These are phyloP conservation scores for Iguana delicatissima DNA, from an alignment of 2,797 vertebrate species.

Conservation along the genomic window DNA sequence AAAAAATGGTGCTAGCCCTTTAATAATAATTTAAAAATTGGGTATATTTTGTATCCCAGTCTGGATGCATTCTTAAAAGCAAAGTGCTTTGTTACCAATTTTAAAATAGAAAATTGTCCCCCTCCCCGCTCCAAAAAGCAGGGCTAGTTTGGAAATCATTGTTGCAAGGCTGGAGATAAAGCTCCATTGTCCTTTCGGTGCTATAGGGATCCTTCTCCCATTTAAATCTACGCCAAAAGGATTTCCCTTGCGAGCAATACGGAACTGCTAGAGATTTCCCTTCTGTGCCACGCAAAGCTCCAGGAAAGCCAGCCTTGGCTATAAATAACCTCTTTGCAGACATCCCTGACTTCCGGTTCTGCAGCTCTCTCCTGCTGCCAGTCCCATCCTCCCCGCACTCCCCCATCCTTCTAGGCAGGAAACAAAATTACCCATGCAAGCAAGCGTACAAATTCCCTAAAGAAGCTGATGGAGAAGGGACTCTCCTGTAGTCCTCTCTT, in stretches of 20 bases:
- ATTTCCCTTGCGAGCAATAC: constrained; percentile 46
- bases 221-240: constrained; percentile 41
- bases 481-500: neutral
- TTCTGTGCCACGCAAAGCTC: constrained; percentile 36
- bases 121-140: neutral
- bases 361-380: constrained; percentile 30
- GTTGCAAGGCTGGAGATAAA: neutral
- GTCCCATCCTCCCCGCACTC: neutral
- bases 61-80: neutral
- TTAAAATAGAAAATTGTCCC: no score
- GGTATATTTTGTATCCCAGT: neutral
- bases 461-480: neutral
- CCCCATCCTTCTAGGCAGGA: neutral
- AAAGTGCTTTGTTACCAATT: neutral
- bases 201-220: constrained; percentile 3
- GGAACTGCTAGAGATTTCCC: constrained; percentile 50
- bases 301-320: constrained; percentile 40
- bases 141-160: neutral
- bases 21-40: neutral
- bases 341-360: constrained; percentile 49
- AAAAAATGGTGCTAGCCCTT: neutral
- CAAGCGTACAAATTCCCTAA: constrained; percentile 4
- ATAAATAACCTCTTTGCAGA: constrained; percentile 51
- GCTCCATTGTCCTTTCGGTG: neutral
- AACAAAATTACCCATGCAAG: constrained; percentile 14